Conservation (phyloP, 2,888 invertebrate species). For the Calephelis perditalis region DNA sequence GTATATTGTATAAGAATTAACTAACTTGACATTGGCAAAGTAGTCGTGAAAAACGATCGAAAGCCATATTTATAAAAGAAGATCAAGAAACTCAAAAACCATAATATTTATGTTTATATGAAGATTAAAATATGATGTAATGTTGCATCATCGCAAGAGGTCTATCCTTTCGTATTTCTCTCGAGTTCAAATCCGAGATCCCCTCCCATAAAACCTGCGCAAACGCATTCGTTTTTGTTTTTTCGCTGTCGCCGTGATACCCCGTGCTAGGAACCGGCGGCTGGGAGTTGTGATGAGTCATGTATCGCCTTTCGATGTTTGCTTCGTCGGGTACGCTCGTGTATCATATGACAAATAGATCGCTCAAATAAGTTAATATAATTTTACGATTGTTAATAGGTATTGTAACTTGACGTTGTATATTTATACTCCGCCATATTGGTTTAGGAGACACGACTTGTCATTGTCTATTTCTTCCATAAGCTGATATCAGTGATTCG, state of each 20-base stretch:
- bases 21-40: too few relatives aligned
- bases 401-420: too few relatives aligned
- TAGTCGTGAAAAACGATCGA: too few relatives aligned
- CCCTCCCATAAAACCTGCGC: slow-evolving; percentile 14
- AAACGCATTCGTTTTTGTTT: slow-evolving; percentile 21
- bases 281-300: slow-evolving; percentile 30
- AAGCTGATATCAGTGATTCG: too few relatives aligned
- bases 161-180: neutral
- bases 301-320: slow-evolving; percentile 13
- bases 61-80: too few relatives aligned
- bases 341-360: slow-evolving; percentile 4
- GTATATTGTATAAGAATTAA: too few relatives aligned
- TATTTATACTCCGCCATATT: too few relatives aligned
- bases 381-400: too few relatives aligned
- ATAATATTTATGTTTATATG: neutral
- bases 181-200: neutral
- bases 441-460: too few relatives aligned
- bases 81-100: neutral
- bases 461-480: too few relatives aligned
- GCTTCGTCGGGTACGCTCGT: neutral
- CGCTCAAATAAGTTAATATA: neutral
- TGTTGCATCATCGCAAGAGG: slow-evolving; percentile 21
- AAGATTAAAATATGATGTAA: slow-evolving; percentile 16
- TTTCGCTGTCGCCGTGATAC: slow-evolving; percentile 28
- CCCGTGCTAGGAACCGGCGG: slow-evolving; percentile 33